Evolutionary conservation across 2,888 invertebrate genomes (phyloP).

Genomic region (Euplagia quadripunctaria): DNA sequence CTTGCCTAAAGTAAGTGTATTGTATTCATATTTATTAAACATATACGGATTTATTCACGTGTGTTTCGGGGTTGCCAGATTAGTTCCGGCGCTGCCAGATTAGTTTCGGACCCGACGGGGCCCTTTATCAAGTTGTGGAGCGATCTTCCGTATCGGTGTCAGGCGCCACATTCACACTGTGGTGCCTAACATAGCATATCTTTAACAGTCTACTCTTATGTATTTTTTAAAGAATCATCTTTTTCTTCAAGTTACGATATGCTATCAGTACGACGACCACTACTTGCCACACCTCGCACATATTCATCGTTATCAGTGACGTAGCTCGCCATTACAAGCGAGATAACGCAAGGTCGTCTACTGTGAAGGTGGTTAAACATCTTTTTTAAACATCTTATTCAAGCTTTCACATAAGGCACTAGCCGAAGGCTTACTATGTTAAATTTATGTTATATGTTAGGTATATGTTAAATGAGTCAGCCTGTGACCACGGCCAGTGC

Average conservation of each 20-base stretch:
- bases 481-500: too few relatives aligned
- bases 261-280: not conserved
- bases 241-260: not conserved
- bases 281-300: constrained; percentile 12
- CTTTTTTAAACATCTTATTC: too few relatives aligned
- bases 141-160: too few relatives aligned
- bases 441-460: too few relatives aligned
- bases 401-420: not conserved
- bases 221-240: not conserved
- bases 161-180: not conserved
- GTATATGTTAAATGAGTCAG: too few relatives aligned
- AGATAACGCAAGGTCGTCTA: constrained; percentile 61
- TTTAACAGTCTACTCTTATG: not conserved
- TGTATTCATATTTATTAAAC: too few relatives aligned
- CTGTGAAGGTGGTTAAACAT: constrained; percentile 16
- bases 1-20: too few relatives aligned
- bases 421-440: not conserved
- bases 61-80: too few relatives aligned
- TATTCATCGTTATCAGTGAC: constrained; percentile 45
- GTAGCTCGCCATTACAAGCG: constrained; percentile 55
- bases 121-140: too few relatives aligned
- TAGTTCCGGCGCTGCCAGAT: too few relatives aligned
- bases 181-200: not conserved
- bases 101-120: too few relatives aligned
- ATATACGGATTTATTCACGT: too few relatives aligned